Evolutionary conservation across 1,140 invertebrate species (phyloP).

Genomic region (Magallana angulata): DNA sequence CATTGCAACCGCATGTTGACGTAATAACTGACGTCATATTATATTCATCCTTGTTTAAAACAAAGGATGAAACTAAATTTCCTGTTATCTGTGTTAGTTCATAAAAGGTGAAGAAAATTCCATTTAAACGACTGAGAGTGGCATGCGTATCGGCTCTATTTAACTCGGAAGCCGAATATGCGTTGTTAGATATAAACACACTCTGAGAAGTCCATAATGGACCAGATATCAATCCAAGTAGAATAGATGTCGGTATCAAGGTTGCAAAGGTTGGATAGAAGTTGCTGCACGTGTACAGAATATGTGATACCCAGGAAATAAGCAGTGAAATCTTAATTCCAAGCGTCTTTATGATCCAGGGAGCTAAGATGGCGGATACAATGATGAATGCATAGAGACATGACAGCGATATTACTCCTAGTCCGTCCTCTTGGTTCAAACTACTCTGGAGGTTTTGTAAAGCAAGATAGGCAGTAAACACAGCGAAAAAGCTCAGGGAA

Average conservation of each 20-base stretch:
- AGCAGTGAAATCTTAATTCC: constrained; percentile 65
- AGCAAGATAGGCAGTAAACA: constrained; percentile 70
- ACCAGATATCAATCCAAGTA: constrained; percentile 61
- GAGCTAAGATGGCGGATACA: constrained; percentile 62
- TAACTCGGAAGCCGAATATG: constrained; percentile 37
- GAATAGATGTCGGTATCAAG: constrained; percentile 61
- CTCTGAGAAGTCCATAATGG: constrained; percentile 62
- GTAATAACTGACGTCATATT: background rate
- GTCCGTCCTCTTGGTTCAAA: constrained; percentile 65
- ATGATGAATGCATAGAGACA: constrained; percentile 62
- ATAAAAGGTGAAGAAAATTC: constrained; percentile 64
- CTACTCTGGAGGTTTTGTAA: constrained; percentile 75
- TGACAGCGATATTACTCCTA: constrained; percentile 60
- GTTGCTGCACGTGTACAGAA: constrained; percentile 78
- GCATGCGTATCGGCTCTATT: constrained; percentile 26
- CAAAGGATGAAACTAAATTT: constrained; percentile 56
- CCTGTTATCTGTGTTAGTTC: constrained; percentile 61
- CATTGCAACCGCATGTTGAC: constrained; percentile 42
- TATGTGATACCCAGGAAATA: constrained; percentile 57
- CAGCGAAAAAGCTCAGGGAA: constrained; percentile 59
- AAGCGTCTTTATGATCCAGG: constrained; percentile 61
- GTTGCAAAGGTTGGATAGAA: constrained; percentile 67
- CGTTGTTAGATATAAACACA: constrained; percentile 57
- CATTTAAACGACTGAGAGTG: constrained; percentile 61
- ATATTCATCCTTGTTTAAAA: constrained; percentile 36